Base-by-base conservation (phyloP, 37 sponge, comb jelly and placozoan species). In the Spongilla lacustris region DNA sequence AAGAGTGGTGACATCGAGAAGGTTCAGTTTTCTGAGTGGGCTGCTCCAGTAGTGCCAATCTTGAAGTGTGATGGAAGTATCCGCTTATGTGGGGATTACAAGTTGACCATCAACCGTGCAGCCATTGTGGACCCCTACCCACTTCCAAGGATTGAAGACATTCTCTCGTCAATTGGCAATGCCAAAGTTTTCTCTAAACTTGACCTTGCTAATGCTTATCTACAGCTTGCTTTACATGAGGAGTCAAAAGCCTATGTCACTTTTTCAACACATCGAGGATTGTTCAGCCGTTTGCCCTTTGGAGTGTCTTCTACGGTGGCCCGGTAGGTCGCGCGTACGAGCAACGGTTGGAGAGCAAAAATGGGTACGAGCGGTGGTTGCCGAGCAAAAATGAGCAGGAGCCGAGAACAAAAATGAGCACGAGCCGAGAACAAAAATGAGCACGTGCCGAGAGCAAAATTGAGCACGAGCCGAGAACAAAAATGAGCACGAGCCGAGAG, bases 11-110 rank as follows among this genome's bases (percentile, higher is more conserved):
- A 85, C 25, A 30, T 92, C 24, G 79, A 78, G 21, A 88, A 36
- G n/a, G 89, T 92, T 11, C 71, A 88, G 29, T 80, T 84, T 75
- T 80, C 92, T 5, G 73, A 76, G 34, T 93, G 93, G 89, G 89
- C 89, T 32, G 87, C 93, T 12, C 83, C 89, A 9, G 78, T 93
- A 34, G 93, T 92, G 0, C 86, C 86, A n/a, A 89, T 89, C 69
- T 3, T 78, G 19, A 89, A 93, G 74, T 28, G 68, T 13, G 82
- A 85, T 28, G 71, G 71, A 11, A 48, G 19, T 5, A 78, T 89
- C 0, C 1, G 90, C 32, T 25, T 89, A 0, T 89, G 84, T 78
- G 85, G 85, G 0, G 90, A 89, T 67, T 90, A 75, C 71, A 85
- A 80, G 29, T 22, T 66, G 26, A 90, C 90, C 23, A 32, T 90